Percentiles rank a stretch among this genome's conserved stretches.
Evolutionary conservation across 2,888 invertebrate genomes (phyloP).

Genomic region (Drosophila neonasuta): DNA sequence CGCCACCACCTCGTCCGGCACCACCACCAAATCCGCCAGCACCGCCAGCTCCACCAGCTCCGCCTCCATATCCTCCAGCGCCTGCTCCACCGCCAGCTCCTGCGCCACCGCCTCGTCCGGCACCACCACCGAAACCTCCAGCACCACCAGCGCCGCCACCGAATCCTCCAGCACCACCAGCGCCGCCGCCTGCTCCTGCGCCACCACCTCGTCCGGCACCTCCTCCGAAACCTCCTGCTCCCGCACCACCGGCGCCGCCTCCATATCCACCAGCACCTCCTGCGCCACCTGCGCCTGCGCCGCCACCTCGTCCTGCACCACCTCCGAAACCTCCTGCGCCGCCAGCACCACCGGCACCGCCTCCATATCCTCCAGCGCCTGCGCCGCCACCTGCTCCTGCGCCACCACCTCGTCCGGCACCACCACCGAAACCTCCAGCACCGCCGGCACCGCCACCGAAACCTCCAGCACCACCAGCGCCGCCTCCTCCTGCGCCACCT

Average conservation of each 20-base stretch:
- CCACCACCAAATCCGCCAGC: constrained; percentile 38
- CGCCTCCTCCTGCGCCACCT: constrained; percentile 28
- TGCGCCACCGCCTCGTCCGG: constrained; percentile 12
- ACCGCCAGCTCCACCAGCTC: constrained; percentile 35
- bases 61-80: constrained; percentile 16
- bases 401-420: constrained; percentile 57
- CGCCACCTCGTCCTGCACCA: constrained; percentile 47
- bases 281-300: constrained; percentile 49
- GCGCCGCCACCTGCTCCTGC: constrained; percentile 22
- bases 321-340: constrained; percentile 46
- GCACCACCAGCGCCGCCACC: constrained; percentile 40
- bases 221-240: constrained; percentile 71
- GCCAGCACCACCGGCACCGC: constrained; percentile 44
- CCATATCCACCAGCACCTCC: constrained; percentile 34
- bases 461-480: constrained; percentile 27
- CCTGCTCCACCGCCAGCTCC: constrained; percentile 31
- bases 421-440: constrained; percentile 51
- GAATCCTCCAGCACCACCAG: constrained; percentile 49
- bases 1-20: constrained; percentile 26
- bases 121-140: constrained; percentile 26
- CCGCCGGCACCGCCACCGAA: constrained; percentile 42
- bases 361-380: constrained; percentile 33
- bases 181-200: constrained; percentile 67
- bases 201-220: constrained; percentile 55
- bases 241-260: constrained; percentile 37